Evolutionary conservation across 2,888 invertebrate species (phyloP), one percentile per base, ranked within the genome.

Genomic region (Melieria crassipennis): DNA sequence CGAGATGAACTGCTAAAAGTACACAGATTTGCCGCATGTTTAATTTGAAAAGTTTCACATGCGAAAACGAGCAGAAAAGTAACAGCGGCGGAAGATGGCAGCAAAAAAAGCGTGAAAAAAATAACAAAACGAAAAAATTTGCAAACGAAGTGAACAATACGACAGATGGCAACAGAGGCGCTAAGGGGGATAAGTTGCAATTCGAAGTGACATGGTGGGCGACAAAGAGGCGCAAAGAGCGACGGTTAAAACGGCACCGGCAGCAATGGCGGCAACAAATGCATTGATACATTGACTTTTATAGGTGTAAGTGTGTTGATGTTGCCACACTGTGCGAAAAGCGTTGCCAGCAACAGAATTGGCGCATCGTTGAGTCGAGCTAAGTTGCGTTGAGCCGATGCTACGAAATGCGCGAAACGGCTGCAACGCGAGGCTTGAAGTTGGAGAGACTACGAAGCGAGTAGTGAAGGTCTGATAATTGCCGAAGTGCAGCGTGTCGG

Each of bases 21-120:
- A 62, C 57, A 69, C 69, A 63, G 69, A 69, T 69, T 69, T 69
- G 69, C 69, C 69, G 63, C 63, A 61, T 56, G 63, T 69, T 69
- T 69, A 69, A 69, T 69, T 69, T 69, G 69, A 69, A 69, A 69
- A 69, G 69, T 69, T 69, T 69, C 43, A 57, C 63, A 69, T 69
- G 55, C 63, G 47, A 55, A 16, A 57, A 47, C 57, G 56, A 11
- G n/a, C 11, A 7, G 13, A 7, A 50, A 60, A 63, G 65, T 47
- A 48, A 55, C 52, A 67, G 47, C 58, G 48, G 56, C 66, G 55
- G 55, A 66, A 47, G n/a, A 56, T 10, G 42, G 11, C 30, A 7
- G 13, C 11, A 46, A 46, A 45, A 45, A 65, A 65, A 48, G 60
- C 50, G 65, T 52, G 55, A 70, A 43, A 13, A 45, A 4, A 45